Evolutionary conservation across 2,888 invertebrate genomes (phyloP).

Genomic region (Rhagonycha lutea): DNA sequence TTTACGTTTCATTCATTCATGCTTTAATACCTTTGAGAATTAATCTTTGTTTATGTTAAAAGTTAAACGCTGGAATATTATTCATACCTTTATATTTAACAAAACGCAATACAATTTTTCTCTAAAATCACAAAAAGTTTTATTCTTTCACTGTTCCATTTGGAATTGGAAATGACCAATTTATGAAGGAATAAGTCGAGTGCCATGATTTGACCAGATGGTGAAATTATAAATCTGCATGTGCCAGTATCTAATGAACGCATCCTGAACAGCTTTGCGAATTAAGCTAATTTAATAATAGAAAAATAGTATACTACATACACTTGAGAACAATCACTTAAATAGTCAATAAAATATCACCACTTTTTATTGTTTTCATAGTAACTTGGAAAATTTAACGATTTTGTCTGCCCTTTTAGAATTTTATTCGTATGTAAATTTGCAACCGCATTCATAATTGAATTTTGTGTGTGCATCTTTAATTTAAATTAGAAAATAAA

Average conservation of each 20-base stretch:
- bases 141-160: too few species aligned
- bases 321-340: not conserved
- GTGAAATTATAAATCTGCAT: too few species aligned
- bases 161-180: too few species aligned
- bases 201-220: too few species aligned
- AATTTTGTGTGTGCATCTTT: not conserved
- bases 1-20: not conserved
- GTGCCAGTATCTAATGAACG: too few species aligned
- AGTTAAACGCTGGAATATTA: not conserved
- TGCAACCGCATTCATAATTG: not conserved
- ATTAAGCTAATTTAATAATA: not conserved
- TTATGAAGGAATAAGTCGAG: too few species aligned
- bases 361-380: not conserved
- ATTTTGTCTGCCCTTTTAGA: not conserved
- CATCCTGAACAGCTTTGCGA: too few species aligned
- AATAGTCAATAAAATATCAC: not conserved
- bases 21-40: not conserved
- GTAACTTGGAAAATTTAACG: not conserved
- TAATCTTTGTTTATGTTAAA: not conserved
- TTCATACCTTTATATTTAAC: not conserved
- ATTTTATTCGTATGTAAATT: not conserved
- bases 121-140: too few species aligned
- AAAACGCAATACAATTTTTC: too few species aligned
- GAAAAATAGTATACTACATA: too few species aligned
- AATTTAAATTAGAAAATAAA: not conserved